phyloP scores from a whole-genome alignment of 92 coral and sea anemone species.

The Heliopora coerulea region DNA sequence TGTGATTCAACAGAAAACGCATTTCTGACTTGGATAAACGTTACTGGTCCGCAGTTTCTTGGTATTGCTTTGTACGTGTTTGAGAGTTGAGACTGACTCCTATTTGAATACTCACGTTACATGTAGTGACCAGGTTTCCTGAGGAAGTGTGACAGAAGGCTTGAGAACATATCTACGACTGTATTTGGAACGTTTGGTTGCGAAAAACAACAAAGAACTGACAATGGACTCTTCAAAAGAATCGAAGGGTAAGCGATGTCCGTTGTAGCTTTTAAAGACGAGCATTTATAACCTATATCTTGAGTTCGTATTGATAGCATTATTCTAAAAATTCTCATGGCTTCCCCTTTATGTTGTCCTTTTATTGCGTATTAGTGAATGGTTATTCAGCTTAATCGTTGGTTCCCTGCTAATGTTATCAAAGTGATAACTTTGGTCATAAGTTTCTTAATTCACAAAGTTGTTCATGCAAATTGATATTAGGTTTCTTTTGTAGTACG shows the following conservation, averaged over 20 bases:
- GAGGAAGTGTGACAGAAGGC: background rate
- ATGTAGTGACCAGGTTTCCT: background rate
- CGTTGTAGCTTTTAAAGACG: background rate
- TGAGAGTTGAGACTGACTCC: background rate
- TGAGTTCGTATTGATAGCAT: background rate
- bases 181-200: background rate
- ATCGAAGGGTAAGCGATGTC: background rate
- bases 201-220: background rate
- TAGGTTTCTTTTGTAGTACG: background rate
- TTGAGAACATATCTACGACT: background rate
- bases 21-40: background rate
- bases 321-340: background rate
- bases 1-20: background rate
- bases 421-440: background rate
- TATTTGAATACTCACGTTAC: background rate
- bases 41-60: background rate
- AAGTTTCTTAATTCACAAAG: background rate
- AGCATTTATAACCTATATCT: background rate
- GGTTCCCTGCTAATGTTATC: background rate
- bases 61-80: background rate
- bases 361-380: background rate
- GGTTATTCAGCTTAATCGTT: background rate
- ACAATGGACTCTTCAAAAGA: slow-evolving; percentile 1
- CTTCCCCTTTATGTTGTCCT: background rate
- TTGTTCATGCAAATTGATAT: background rate